These are phyloP conservation scores for Autographa pulchrina DNA, from an alignment of 2,888 invertebrate species.

Conservation along the genomic window DNA sequence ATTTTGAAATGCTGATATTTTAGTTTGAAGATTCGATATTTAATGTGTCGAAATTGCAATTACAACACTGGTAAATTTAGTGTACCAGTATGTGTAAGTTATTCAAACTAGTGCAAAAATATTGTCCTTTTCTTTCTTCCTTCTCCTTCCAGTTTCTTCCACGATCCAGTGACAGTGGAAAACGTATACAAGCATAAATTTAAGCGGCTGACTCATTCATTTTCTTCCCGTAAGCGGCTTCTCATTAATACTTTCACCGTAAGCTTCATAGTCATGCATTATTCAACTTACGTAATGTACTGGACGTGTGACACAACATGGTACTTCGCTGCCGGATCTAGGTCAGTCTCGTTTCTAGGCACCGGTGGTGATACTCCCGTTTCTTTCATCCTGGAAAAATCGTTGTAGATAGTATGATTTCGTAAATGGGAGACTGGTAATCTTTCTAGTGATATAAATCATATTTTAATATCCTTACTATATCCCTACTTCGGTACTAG, in stretches of 20 bases:
- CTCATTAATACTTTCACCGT: slow-evolving; percentile 18
- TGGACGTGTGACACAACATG: slow-evolving; percentile 93
- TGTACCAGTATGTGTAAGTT: too few relatives aligned
- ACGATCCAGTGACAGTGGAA: not conserved
- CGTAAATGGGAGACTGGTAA: not conserved
- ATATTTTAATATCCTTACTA: too few relatives aligned
- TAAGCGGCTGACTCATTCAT: not conserved
- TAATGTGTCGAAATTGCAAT: too few relatives aligned
- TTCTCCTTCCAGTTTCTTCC: too few relatives aligned
- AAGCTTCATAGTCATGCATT: slow-evolving; percentile 5
- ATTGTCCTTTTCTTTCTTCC: too few relatives aligned
- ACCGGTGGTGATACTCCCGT: slow-evolving; percentile 92
- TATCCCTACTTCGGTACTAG: too few relatives aligned
- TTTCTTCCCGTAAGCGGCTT: not conserved
- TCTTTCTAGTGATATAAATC: too few relatives aligned
- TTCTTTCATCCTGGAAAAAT: slow-evolving; percentile 83
- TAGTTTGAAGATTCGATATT: too few relatives aligned
- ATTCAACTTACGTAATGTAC: slow-evolving; percentile 90
- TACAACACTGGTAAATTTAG: too few relatives aligned
- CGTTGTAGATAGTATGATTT: not conserved
- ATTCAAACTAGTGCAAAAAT: too few relatives aligned
- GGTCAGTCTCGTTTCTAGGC: slow-evolving; percentile 90
- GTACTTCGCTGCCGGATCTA: slow-evolving; percentile 94
- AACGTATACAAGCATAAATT: not conserved
- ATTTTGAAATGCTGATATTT: too few relatives aligned